Conservation (phyloP, 2,797 vertebrate genomes). For the Chrysolophus pictus region DNA sequence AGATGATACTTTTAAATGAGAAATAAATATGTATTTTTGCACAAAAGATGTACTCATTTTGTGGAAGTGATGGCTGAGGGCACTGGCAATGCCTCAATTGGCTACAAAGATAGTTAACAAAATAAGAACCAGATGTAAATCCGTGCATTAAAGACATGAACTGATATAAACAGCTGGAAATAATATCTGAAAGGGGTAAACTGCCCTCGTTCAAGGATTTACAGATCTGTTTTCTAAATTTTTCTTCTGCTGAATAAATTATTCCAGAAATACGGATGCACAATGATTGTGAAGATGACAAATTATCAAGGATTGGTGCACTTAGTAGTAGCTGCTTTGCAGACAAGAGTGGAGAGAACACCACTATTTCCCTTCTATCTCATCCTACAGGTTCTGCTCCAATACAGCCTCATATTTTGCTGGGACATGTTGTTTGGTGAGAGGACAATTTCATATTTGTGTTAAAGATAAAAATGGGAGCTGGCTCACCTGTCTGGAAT, state of each 20-base stretch:
- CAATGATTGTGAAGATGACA: not conserved
- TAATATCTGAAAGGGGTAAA: slow-evolving; percentile 10
- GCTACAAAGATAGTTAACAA: not conserved
- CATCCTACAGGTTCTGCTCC: not conserved
- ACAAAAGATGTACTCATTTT: slow-evolving; percentile 11
- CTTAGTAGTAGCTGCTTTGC: not conserved
- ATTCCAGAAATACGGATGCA: not conserved
- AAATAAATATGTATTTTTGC: not conserved
- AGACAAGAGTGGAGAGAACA: not conserved
- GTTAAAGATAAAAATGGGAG: not conserved
- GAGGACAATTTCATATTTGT: not conserved
- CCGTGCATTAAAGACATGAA: not conserved
- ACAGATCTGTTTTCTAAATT: not conserved
- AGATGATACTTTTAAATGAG: slow-evolving; percentile 21
- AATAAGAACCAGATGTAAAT: slow-evolving; percentile 54
- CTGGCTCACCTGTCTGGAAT: not conserved
- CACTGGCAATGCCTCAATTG: slow-evolving; percentile 14
- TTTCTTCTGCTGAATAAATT: not conserved
- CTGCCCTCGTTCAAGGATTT: not conserved
- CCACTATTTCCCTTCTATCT: not conserved
- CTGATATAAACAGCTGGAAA: slow-evolving; percentile 23
- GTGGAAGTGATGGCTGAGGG: slow-evolving; percentile 25
- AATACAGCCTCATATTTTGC: rapidly evolving
- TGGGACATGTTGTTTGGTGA: not conserved
- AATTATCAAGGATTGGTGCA: not conserved